These are phyloP conservation scores for Parapsyche elsis DNA, from an alignment of 1,140 invertebrate genomes.

Conservation along the genomic window DNA sequence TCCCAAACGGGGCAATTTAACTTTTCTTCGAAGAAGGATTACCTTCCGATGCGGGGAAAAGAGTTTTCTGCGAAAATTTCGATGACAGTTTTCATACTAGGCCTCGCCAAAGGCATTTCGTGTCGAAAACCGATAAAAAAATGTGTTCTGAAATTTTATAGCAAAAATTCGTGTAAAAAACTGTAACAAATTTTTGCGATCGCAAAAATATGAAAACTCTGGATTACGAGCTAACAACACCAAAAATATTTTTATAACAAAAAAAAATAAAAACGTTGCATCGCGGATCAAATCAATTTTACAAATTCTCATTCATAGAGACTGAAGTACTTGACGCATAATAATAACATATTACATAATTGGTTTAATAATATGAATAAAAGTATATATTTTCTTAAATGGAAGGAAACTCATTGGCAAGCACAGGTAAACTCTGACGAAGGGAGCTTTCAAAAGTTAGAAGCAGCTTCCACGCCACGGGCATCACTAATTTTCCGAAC, in stretches of 20 bases:
- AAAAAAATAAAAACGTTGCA: no score
- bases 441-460: slow-evolving; percentile 18
- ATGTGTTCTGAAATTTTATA: not conserved
- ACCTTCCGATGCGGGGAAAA: slow-evolving; percentile 13
- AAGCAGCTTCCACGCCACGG: slow-evolving; percentile 3
- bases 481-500: slow-evolving; percentile 26
- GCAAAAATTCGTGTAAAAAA: slow-evolving; percentile 14
- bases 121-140: slow-evolving; percentile 10
- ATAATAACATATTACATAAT: no score
- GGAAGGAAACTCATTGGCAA: no score
- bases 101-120: not conserved
- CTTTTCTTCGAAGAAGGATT: slow-evolving; percentile 48
- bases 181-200: not conserved
- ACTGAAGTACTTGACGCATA: no score
- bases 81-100: slow-evolving; percentile 24
- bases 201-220: not conserved
- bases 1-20: slow-evolving; percentile 51
- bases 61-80: slow-evolving; percentile 31
- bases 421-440: slow-evolving; percentile 17
- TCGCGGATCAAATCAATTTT: no score
- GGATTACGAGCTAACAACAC: not conserved
- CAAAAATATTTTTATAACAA: not conserved
- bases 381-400: no score
- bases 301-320: no score
- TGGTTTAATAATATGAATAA: no score